Conservation (phyloP, 2,113 vertebrate species). For the Saccopteryx leptura region DNA sequence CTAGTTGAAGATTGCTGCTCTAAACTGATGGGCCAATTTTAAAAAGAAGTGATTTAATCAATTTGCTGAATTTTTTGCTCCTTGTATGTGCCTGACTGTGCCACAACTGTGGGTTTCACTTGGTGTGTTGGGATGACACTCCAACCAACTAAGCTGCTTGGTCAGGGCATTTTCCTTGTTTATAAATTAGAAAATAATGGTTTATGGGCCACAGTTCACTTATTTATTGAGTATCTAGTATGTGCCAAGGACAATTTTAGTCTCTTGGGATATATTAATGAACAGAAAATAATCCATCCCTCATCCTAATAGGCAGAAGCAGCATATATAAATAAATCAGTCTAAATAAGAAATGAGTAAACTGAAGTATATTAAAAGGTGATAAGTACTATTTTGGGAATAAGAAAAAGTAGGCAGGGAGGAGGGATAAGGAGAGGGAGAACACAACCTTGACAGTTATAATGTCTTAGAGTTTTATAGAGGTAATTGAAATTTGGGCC, state of each 20-base stretch:
- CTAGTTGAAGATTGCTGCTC: neutral
- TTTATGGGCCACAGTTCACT: neutral
- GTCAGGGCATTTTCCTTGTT: slow-evolving; percentile 24
- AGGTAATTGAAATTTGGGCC: neutral
- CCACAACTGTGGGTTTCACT: too few relatives aligned
- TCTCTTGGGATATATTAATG: neutral
- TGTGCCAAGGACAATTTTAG: neutral
- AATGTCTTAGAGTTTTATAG: slow-evolving; percentile 13
- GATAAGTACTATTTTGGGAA: neutral
- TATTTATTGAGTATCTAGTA: neutral
- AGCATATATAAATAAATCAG: neutral
- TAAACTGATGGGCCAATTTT: neutral
- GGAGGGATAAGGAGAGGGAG: neutral
- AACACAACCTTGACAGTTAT: neutral
- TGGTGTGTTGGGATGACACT: too few relatives aligned
- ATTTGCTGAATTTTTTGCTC: neutral
- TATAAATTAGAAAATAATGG: slow-evolving; percentile 17
- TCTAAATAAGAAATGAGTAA: neutral
- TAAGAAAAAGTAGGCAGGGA: slow-evolving; percentile 3
- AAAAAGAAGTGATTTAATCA: slow-evolving; percentile 30
- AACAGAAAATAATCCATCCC: slow-evolving; percentile 1
- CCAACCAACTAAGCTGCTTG: too few relatives aligned
- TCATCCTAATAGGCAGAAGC: neutral
- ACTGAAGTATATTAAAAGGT: neutral
- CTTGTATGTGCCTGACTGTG: too few relatives aligned